Evolutionary conservation across 2,113 vertebrate genomes (phyloP).

Genomic region (Gallinago undulata): DNA sequence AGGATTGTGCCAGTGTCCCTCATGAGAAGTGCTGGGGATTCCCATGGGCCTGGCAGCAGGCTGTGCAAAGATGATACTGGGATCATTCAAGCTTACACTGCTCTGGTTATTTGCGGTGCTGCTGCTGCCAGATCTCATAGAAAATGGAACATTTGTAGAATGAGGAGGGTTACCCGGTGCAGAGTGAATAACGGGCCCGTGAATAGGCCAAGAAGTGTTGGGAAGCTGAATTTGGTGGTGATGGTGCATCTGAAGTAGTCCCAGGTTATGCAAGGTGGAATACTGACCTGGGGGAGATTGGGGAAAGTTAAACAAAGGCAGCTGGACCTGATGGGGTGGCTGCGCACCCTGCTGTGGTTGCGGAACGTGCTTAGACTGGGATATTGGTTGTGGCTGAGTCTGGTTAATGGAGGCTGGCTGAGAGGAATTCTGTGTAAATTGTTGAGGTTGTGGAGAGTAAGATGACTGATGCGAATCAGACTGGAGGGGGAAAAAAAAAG

Average conservation of each 20-base stretch:
- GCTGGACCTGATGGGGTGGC: conserved; percentile 85
- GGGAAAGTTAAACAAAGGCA: conserved; percentile 90
- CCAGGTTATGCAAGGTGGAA: conserved; percentile 86
- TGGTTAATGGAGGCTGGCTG: conserved; percentile 80
- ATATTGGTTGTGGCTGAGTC: conserved; percentile 79
- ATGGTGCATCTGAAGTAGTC: conserved; percentile 84
- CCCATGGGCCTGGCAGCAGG: conserved; percentile 87
- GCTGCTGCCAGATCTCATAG: conserved; percentile 78
- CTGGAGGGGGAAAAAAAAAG: conserved; percentile 71
- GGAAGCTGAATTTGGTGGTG: conserved; percentile 82
- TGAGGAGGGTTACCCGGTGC: conserved; percentile 82
- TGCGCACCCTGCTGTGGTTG: conserved; percentile 75
- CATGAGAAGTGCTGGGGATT: conserved; percentile 81
- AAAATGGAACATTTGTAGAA: conserved; percentile 81
- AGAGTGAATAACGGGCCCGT: conserved; percentile 85
- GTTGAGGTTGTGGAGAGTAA: conserved; percentile 89
- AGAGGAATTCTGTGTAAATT: conserved; percentile 82
- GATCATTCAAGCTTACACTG: conserved; percentile 93
- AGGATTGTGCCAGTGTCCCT: conserved; percentile 93
- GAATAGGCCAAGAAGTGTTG: conserved; percentile 91
- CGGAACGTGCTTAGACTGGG: conserved; percentile 81
- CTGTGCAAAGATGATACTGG: conserved; percentile 98
- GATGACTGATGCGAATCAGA: conserved; percentile 92
- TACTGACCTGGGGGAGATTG: conserved; percentile 87
- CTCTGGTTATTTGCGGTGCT: conserved; percentile 72